Conservation (phyloP, 1,140 invertebrate species). For the Drosophila pectinifera region DNA sequence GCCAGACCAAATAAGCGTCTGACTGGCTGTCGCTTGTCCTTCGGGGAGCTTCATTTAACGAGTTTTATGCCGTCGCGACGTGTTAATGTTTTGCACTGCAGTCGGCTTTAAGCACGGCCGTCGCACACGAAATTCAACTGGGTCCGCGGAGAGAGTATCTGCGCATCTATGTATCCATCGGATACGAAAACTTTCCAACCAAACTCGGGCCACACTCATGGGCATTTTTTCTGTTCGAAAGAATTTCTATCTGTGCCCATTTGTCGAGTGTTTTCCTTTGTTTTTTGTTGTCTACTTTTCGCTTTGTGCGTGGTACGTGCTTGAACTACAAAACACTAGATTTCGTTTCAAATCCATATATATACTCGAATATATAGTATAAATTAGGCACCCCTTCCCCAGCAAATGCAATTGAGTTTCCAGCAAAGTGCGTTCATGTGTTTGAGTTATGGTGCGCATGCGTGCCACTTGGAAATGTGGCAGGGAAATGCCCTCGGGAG, state of each 20-base stretch:
- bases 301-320: constrained; percentile 75
- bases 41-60: constrained; percentile 59
- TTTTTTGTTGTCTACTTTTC: constrained; percentile 44
- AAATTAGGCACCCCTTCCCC: constrained; percentile 54
- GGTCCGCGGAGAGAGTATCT: constrained; percentile 6
- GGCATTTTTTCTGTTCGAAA: constrained; percentile 54
- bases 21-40: constrained; percentile 39
- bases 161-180: constrained; percentile 18
- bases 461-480: constrained; percentile 59
- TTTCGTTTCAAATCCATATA: constrained; percentile 55
- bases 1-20: constrained; percentile 47
- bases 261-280: constrained; percentile 68
- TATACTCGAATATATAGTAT: constrained; percentile 10
- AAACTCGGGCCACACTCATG: constrained; percentile 39
- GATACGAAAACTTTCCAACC: constrained; percentile 44
- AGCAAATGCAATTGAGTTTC: constrained; percentile 56
- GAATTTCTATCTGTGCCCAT: constrained; percentile 70
- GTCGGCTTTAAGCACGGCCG: constrained; percentile 19
- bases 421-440: constrained; percentile 76
- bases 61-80: constrained; percentile 67
- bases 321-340: constrained; percentile 80
- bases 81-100: constrained; percentile 62
- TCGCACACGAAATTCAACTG: constrained; percentile 25
- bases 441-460: constrained; percentile 79
- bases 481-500: constrained; percentile 41